phyloP scores from a whole-genome alignment of 2,113 vertebrate genomes.

The Saccopteryx leptura region DNA sequence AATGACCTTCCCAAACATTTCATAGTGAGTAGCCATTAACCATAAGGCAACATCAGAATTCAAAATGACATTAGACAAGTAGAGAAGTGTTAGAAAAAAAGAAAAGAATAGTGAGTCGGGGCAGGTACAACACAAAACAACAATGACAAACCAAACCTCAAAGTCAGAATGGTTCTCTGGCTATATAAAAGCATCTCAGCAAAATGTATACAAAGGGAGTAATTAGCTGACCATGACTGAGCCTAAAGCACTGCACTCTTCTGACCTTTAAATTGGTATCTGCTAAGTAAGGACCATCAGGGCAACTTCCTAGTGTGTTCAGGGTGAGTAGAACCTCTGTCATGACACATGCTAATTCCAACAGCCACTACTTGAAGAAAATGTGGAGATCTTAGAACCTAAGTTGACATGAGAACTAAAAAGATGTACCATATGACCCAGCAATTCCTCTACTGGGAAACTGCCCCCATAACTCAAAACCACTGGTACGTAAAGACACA shows the following conservation, averaged over 20 bases:
- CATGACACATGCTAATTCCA: neutral
- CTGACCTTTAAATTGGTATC: neutral
- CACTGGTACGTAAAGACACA: too few relatives aligned
- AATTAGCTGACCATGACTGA: neutral
- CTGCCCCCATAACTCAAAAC: too few relatives aligned
- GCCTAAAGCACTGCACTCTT: neutral
- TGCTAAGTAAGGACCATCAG: neutral
- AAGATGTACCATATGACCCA: neutral
- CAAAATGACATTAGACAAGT: constrained; percentile 19
- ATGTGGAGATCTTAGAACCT: neutral
- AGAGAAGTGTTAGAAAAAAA: constrained; percentile 26
- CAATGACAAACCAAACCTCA: neutral
- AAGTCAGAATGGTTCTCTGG: neutral
- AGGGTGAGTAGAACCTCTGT: neutral
- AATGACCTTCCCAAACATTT: neutral
- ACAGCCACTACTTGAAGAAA: neutral
- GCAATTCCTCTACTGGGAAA: too few relatives aligned
- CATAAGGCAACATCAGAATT: neutral
- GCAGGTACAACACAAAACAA: constrained; percentile 11
- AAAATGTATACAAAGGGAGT: neutral
- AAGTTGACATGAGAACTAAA: neutral
- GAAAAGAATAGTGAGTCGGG: neutral
- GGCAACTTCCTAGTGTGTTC: neutral
- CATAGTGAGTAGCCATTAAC: neutral
- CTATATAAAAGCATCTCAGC: neutral